Conservation (phyloP, 2,113 vertebrate genomes). For the Nyctereutes procyonoides region DNA sequence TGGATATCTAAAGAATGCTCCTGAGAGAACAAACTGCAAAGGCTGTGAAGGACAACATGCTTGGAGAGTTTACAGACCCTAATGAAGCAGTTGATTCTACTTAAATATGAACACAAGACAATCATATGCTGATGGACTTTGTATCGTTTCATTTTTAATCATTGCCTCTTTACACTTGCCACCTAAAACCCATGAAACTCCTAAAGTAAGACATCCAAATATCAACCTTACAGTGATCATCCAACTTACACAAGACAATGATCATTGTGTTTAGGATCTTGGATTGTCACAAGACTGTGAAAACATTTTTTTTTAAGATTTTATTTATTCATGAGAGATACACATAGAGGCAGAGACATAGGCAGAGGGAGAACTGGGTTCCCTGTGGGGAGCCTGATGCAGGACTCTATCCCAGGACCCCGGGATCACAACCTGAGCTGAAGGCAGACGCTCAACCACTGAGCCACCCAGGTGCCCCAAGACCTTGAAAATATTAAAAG, state of each 20-base stretch:
- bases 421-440: too few species aligned
- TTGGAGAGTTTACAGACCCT: background rate
- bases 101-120: background rate
- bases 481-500: slow-evolving; percentile 54
- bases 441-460: too few species aligned
- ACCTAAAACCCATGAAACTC: slow-evolving; percentile 8
- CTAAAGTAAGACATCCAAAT: slow-evolving; percentile 36
- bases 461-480: too few species aligned
- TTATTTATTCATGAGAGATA: too few species aligned
- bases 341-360: too few species aligned
- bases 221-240: background rate
- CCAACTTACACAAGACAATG: slow-evolving; percentile 14
- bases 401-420: too few species aligned
- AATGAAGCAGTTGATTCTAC: slow-evolving; percentile 28
- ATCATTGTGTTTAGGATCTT: background rate
- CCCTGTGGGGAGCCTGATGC: too few species aligned
- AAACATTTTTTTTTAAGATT: background rate
- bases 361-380: too few species aligned
- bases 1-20: background rate
- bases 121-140: slow-evolving; percentile 8
- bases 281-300: background rate
- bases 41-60: background rate
- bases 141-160: slow-evolving; percentile 54
- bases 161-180: background rate
- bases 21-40: slow-evolving; percentile 31